Percentiles rank a stretch among this genome's conserved stretches.
Evolutionary conservation across 2,888 invertebrate genomes (phyloP).

Genomic region (Cataglyphis rosenhaueri): DNA sequence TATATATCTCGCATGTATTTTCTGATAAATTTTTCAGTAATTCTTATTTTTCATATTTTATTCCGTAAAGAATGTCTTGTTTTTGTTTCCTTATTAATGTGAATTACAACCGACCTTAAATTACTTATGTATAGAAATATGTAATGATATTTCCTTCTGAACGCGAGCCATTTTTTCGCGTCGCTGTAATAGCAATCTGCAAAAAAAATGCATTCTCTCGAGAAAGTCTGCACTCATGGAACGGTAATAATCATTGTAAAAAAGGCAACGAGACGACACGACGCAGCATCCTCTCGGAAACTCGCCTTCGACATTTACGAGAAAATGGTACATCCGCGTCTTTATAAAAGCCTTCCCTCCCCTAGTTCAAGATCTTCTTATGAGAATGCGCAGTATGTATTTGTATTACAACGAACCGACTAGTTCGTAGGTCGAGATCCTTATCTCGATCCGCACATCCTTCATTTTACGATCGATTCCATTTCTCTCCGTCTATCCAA

Average conservation of each 20-base stretch:
- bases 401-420: not conserved
- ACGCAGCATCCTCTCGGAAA: constrained; percentile 4
- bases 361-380: constrained; percentile 31
- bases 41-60: not conserved
- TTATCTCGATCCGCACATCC: not conserved
- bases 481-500: not conserved
- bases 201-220: not conserved
- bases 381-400: not conserved
- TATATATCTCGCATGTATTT: not conserved
- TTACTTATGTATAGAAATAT: not conserved
- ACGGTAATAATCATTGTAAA: constrained; percentile 16
- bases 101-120: not conserved
- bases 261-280: not conserved
- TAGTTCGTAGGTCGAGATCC: not conserved
- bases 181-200: not conserved
- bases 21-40: not conserved
- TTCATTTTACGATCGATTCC: constrained; percentile 1
- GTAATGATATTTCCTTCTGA: not conserved
- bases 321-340: not conserved
- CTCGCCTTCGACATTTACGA: not conserved
- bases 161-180: not conserved
- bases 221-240: not conserved
- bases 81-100: not conserved
- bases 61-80: not conserved
- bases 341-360: not conserved